Evolutionary conservation across 2,888 invertebrate genomes (phyloP).

Genomic region (Xestia c-nigrum): DNA sequence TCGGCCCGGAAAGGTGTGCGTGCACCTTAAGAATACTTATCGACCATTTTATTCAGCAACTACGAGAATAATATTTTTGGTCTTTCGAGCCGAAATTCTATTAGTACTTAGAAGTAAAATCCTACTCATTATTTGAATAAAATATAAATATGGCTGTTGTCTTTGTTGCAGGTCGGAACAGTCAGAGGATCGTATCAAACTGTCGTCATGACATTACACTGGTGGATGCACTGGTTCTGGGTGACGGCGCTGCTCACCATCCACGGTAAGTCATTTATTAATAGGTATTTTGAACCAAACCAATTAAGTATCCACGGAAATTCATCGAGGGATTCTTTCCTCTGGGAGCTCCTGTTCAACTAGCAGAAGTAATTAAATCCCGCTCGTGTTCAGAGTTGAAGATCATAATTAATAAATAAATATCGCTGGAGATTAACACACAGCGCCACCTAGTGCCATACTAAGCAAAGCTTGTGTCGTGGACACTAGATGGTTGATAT

Average conservation of each 20-base stretch:
- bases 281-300: background rate
- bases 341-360: background rate
- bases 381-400: background rate
- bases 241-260: conserved; percentile 91
- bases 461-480: no score
- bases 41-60: background rate
- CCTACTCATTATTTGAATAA: background rate
- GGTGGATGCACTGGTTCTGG: conserved; percentile 98
- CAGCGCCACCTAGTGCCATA: no score
- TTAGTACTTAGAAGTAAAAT: background rate
- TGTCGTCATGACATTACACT: conserved; percentile 95
- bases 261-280: conserved; percentile 75
- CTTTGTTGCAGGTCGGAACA: conserved; percentile 73
- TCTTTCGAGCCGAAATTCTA: background rate
- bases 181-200: conserved; percentile 71
- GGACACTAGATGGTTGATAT: no score
- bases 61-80: background rate
- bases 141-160: background rate
- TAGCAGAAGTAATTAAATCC: background rate
- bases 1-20: no score
- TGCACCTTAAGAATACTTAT: background rate
- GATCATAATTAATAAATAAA: no score
- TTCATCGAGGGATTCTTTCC: background rate
- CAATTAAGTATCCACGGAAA: background rate
- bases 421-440: no score